These are phyloP conservation scores for Oeneis ivallda DNA, from an alignment of 2,888 invertebrate genomes.

Conservation along the genomic window DNA sequence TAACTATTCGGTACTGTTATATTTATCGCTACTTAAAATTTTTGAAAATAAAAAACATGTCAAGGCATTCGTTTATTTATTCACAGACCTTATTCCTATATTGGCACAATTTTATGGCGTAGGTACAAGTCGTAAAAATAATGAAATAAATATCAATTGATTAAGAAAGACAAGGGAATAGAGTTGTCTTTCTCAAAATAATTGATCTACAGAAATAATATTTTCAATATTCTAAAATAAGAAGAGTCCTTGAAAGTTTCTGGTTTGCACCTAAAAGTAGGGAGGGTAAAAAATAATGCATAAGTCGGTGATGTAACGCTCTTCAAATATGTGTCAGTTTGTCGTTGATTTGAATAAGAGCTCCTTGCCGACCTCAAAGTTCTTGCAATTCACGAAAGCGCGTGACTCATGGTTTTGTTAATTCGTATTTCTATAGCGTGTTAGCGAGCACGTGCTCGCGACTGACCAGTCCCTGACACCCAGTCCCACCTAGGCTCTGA, in stretches of 20 bases:
- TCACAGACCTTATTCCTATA: slow-evolving; percentile 36
- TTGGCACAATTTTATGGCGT: slow-evolving; percentile 54
- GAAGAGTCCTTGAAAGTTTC: slow-evolving; percentile 26
- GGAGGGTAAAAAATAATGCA: neutral
- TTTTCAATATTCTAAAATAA: neutral
- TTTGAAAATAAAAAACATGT: slow-evolving; percentile 27
- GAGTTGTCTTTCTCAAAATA: slow-evolving; percentile 75
- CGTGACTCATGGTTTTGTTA: too few relatives aligned
- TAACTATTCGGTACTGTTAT: neutral
- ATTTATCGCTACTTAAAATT: neutral
- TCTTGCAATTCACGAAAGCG: too few relatives aligned
- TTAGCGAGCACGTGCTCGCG: too few relatives aligned
- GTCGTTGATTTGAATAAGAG: neutral
- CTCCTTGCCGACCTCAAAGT: neutral
- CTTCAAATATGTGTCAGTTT: too few relatives aligned
- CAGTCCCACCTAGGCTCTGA: too few relatives aligned
- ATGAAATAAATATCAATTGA: slow-evolving; percentile 53
- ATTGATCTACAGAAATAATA: slow-evolving; percentile 50
- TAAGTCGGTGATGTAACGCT: too few relatives aligned
- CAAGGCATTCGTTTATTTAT: slow-evolving; percentile 32
- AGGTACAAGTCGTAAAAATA: slow-evolving; percentile 7
- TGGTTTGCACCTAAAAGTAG: slow-evolving; percentile 1
- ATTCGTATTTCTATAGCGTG: too few relatives aligned
- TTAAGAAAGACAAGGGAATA: slow-evolving; percentile 74
- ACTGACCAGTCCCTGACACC: too few relatives aligned